Base-by-base conservation (phyloP, 1,140 invertebrate genomes). In the Tetragnatha versicolor region DNA sequence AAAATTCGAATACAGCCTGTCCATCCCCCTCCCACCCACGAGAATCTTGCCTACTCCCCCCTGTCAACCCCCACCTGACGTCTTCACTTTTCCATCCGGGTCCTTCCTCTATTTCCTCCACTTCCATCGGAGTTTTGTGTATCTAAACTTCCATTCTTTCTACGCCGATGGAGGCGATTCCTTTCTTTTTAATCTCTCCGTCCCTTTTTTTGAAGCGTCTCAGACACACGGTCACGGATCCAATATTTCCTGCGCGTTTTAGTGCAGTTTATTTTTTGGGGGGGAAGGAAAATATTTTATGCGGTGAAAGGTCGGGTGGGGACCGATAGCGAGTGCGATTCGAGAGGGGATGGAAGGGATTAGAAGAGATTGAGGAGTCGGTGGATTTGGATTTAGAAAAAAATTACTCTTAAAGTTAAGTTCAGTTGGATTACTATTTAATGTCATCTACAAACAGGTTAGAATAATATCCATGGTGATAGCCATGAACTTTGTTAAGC, bases 1-100 rank as follows among this genome's bases (percentile, higher is more conserved):
- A 66, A 66, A 66, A 66, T 66, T 17, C 39, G 42, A 66, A 47
- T 66, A 66, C 63, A 66, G 63, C 39, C 39, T 66, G 63, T 66
- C 39, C 63, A 29, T 66, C 63, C 39, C 49, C 20, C 42, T 33
- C 3, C 55, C 29, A 31, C 55, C 55, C 55, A 33, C 55, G 45
- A 14, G 14, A 20, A 29, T 27, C 63, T 42, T 42, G n/a, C 49
- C 35, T 27, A 47, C 31, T 47, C 63, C 37, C 39, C 22, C 39
- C 42, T 66, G 35, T 66, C 49, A 7, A 9, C 49, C 9, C 25
- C 42, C 39, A 47, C 39, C 63, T 29, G 22, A 58, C 55, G 55
- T 58, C 63, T 66, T 42, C 42, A 47, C 63, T 66, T 29, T 27
- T 31, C 33, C 29, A 39, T 31, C 42, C n/a, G 31, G 31, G 29